Evolutionary conservation across 1,140 invertebrate genomes (phyloP), one percentile per base, ranked within the genome.

Genomic region (Heterodera carotae): DNA sequence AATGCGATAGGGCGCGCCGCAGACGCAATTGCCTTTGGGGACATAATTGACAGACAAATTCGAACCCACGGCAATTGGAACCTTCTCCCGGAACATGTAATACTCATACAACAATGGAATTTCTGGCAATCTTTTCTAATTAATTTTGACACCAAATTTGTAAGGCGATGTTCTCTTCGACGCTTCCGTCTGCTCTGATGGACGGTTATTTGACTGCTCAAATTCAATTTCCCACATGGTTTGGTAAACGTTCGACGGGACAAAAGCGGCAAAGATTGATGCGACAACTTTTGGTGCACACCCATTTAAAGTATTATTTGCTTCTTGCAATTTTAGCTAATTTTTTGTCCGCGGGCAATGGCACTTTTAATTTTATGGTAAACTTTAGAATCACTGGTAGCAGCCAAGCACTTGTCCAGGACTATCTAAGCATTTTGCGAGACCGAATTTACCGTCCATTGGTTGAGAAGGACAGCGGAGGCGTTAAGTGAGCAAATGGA

Each of bases 141-240:
- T n/a, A n/a, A n/a, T n/a, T n/a, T n/a, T n/a, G n/a, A n/a, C n/a
- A n/a, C n/a, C n/a, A n/a, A n/a, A 69, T 60, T 69, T 27, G 34
- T 4, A 87, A 93, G 91, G 95, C 95, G 1, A 92, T 96, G 87
- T 96, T 92, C 89, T 92, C 93, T 22, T 94, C 93, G 73, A 93
- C 97, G 29, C 90, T 98, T 64, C 97, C 97, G 0, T 94, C 95
- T 0, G 91, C 93, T 82, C 89, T 92, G 39, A 91, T 98, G 91
- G 90, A 92, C 53, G 95, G 96, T 2, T 90, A 92, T 84, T 88
- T 95, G 29, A 89, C 89, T 2, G 90, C 91, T 0, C 92, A 93
- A 89, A 93, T 96, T 12, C 91, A 93, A 83, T 99, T 99, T 89
- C 96, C 97, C 5, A 88, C 90, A 27, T 99, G 96, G 95, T 91